Percentiles rank a stretch among this genome's conserved stretches.
phyloP scores from a whole-genome alignment of 37 sponge, comb jelly and placozoan species.

The Aphrocallistes beatrix region DNA sequence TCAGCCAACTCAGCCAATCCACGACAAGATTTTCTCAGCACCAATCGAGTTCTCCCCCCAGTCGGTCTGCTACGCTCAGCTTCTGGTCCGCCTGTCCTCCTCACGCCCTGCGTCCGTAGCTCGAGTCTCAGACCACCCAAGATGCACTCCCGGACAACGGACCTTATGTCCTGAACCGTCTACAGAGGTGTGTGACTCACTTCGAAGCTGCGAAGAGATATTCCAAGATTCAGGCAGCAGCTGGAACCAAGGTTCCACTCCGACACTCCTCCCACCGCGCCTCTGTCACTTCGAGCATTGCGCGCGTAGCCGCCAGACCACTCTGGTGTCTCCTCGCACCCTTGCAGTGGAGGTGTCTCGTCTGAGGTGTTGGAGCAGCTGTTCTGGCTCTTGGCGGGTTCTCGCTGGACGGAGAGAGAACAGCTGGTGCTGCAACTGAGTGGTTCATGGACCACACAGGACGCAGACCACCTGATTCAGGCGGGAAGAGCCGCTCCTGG shows the following conservation, averaged over 20 bases:
- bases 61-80: constrained; percentile 84
- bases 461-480: constrained; percentile 32
- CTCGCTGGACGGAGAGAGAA: constrained; percentile 85
- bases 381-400: constrained; percentile 84
- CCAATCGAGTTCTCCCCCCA: constrained; percentile 74
- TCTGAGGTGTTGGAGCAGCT: constrained; percentile 34
- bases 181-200: background rate
- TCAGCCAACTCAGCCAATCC: constrained; percentile 1
- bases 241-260: constrained; percentile 60
- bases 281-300: constrained; percentile 12
- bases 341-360: background rate
- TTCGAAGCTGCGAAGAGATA: background rate
- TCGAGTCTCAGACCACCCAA: too few relatives aligned
- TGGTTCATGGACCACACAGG: constrained; percentile 67
- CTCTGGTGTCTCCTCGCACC: constrained; percentile 8
- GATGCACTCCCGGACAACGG: constrained; percentile 60
- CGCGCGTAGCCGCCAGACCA: constrained; percentile 20
- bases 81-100: constrained; percentile 86
- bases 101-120: constrained; percentile 82
- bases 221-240: constrained; percentile 82
- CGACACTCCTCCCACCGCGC: background rate
- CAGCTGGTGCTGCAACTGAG: constrained; percentile 81
- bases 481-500: constrained; percentile 73
- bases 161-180: constrained; percentile 21
- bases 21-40: background rate